phyloP scores from a whole-genome alignment of 2,113 vertebrate genomes.

The Psittacus erithacus region DNA sequence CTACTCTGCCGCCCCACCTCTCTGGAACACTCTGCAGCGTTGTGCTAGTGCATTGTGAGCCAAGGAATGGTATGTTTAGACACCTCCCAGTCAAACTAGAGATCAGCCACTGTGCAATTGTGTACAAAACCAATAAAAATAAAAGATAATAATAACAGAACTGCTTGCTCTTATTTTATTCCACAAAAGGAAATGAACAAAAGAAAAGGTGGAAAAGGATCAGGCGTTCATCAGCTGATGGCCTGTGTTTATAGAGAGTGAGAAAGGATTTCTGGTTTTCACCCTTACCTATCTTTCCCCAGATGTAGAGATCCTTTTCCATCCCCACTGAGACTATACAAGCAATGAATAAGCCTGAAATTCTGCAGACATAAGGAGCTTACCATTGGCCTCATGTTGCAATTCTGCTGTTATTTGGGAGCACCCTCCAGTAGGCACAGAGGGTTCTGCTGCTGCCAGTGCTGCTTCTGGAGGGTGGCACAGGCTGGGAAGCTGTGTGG shows the following conservation, averaged over 20 bases:
- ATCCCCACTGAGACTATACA: background rate
- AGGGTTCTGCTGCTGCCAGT: background rate
- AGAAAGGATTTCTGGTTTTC: background rate
- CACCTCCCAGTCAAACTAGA: background rate
- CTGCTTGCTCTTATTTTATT: constrained; percentile 22
- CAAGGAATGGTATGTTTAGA: background rate
- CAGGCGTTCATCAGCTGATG: background rate
- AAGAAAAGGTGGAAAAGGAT: background rate
- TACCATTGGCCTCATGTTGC: background rate
- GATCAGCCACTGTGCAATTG: constrained; percentile 7
- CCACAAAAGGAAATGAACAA: background rate
- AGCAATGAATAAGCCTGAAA: background rate
- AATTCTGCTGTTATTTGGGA: background rate
- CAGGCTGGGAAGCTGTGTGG: background rate
- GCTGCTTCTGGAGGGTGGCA: background rate
- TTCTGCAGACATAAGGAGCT: background rate
- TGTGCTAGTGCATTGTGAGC: background rate
- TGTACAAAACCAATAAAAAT: background rate
- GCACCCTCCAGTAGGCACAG: background rate
- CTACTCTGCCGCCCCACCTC: background rate
- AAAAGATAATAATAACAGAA: background rate
- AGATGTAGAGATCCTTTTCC: background rate
- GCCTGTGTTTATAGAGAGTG: background rate
- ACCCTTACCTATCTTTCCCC: background rate
- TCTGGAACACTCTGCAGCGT: background rate